Evolutionary conservation across 92 coral and sea anemone genomes (phyloP).

Genomic region (Epizoanthus illoricatus): DNA sequence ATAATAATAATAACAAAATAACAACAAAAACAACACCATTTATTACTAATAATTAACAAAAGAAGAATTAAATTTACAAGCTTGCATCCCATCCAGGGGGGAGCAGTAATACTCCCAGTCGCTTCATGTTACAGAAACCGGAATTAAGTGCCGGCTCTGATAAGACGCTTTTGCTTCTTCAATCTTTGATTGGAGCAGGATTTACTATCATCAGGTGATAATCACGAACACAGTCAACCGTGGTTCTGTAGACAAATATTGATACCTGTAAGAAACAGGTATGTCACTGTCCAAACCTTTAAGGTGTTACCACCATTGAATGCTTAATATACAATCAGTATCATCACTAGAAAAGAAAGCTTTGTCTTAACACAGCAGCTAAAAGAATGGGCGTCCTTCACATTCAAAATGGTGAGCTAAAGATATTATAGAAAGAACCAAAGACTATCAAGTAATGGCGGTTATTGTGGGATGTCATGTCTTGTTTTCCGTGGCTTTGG

Average conservation of each 20-base stretch:
- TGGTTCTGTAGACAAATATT: background rate
- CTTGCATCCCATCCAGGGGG: too few relatives aligned
- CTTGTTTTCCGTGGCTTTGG: background rate
- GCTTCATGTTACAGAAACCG: too few relatives aligned
- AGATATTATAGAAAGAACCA: background rate
- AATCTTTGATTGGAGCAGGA: too few relatives aligned
- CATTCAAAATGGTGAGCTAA: too few relatives aligned
- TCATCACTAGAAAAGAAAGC: background rate
- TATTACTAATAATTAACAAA: too few relatives aligned
- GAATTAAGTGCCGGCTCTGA: too few relatives aligned
- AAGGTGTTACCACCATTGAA: background rate
- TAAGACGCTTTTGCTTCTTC: too few relatives aligned
- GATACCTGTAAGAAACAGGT: slow-evolving; percentile 15
- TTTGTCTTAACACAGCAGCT: background rate
- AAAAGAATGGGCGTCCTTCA: background rate
- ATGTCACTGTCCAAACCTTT: background rate
- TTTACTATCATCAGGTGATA: background rate
- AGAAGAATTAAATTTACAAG: too few relatives aligned
- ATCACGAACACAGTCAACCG: background rate
- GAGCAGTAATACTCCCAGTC: too few relatives aligned
- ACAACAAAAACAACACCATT: too few relatives aligned
- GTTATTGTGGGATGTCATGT: background rate
- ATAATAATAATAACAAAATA: too few relatives aligned
- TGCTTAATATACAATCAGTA: background rate
- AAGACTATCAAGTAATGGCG: background rate